phyloP scores from a whole-genome alignment of 1,140 invertebrate genomes.

The Wasmannia auropunctata region DNA sequence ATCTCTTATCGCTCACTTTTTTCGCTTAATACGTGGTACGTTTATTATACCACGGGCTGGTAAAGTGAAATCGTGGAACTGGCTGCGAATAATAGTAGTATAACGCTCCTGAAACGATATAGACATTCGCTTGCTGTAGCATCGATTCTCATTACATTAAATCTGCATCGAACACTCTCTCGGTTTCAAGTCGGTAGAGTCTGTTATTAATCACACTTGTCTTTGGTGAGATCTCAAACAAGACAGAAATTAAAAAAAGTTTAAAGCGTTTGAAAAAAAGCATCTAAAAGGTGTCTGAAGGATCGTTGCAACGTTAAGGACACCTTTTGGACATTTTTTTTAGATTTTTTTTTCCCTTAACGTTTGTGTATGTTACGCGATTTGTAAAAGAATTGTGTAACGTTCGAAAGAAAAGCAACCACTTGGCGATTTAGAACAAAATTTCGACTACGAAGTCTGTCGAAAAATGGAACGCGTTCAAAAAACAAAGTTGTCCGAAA shows the following conservation, averaged over 20 bases:
- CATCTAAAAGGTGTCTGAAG: slow-evolving; percentile 6
- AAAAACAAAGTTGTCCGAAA: slow-evolving; percentile 16
- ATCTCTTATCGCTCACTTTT: slow-evolving; percentile 78
- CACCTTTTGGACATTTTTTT: slow-evolving; percentile 15
- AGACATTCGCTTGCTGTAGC: slow-evolving; percentile 67
- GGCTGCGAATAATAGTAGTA: slow-evolving; percentile 86
- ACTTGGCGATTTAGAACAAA: background rate
- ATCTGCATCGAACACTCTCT: slow-evolving; percentile 24
- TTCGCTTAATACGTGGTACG: slow-evolving; percentile 76
- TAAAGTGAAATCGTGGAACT: slow-evolving; percentile 85
- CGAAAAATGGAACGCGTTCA: slow-evolving; percentile 30
- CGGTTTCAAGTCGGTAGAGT: slow-evolving; percentile 7
- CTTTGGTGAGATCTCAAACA: slow-evolving; percentile 13
- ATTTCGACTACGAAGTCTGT: slow-evolving; percentile 23
- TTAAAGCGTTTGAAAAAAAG: too few relatives aligned
- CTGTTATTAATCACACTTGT: slow-evolving; percentile 28
- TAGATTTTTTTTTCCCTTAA: background rate
- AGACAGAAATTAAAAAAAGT: background rate
- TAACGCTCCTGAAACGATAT: slow-evolving; percentile 75
- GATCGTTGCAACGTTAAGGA: background rate
- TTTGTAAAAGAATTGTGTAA: slow-evolving; percentile 14
- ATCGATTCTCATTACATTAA: slow-evolving; percentile 22
- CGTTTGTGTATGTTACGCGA: background rate
- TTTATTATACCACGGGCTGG: slow-evolving; percentile 84
- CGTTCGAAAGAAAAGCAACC: background rate